Evolutionary conservation across 2,113 vertebrate genomes (phyloP), one percentile per base, ranked within the genome.

Genomic region (Peromyscus polionotus): DNA sequence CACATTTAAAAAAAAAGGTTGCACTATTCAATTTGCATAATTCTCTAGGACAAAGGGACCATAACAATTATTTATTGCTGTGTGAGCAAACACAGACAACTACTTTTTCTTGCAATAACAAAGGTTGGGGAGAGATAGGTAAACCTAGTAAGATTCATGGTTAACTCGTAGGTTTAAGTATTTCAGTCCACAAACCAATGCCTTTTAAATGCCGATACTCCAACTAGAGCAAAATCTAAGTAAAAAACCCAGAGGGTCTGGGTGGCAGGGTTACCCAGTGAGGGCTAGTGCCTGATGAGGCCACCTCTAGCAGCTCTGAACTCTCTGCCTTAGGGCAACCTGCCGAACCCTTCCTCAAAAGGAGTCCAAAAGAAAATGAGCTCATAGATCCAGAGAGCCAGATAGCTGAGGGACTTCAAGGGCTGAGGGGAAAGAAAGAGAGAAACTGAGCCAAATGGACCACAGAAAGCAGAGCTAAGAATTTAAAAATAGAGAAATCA

Each of bases 271-370:
- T 79, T 17, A 51, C 26, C 7, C 8, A 57, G 14, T 48, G 22
- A 33, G 6, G 2, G 6, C 51, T 12, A 33, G 7, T 48, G 17
- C 73, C 28, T 39, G 5, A 11, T 59, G 11, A 57, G 79, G 3
- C 3, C n/a, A 68, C 17, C 11, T 51, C 73, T 3, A 39, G 24
- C 19, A 57, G 13, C 28, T 83, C 10, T 19, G 16, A 73, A 9
- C 4, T 17, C n/a, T 65, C 9, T 59, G 14, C 13, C 9, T 68
- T 76, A 65, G 31, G 5, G 22, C 14, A 76, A 22, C 13, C 31
- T 39, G 0, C 4, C 3, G 42, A 59, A 72, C 3, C 0, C 20
- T 20, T 45, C 7, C 0, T 39, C 3, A 48, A 59, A 59, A 70
- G 19, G 20, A 70, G 36, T 54, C 14, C 11, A 54, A 85, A 42